Percentiles rank a stretch among this genome's conserved stretches.
Evolutionary conservation across 2,888 invertebrate species (phyloP).

Genomic region (Eilema depressum): DNA sequence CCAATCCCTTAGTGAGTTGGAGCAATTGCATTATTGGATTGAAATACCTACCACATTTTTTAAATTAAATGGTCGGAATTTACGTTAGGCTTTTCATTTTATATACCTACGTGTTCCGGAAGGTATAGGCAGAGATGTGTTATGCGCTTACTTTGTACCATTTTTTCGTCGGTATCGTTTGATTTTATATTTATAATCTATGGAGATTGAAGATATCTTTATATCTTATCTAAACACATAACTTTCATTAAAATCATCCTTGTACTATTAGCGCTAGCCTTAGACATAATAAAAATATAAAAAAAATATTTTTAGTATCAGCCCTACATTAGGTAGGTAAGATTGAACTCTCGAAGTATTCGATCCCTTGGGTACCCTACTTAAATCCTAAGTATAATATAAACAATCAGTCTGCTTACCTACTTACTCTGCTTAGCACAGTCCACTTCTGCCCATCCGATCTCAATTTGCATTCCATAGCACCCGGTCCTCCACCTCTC

Average conservation of each 20-base stretch:
- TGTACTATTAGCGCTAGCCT: neutral
- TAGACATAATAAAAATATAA: no score
- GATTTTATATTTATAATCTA: neutral
- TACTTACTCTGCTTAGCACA: no score
- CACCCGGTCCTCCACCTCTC: no score
- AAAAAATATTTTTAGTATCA: no score
- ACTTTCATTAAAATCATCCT: neutral
- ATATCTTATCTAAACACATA: neutral
- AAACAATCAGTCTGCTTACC: no score
- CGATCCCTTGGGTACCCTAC: no score
- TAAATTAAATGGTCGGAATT: slow-evolving; percentile 18
- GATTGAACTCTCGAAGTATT: no score
- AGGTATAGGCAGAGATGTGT: neutral
- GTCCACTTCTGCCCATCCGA: no score
- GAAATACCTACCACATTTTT: slow-evolving; percentile 41
- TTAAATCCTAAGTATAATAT: no score
- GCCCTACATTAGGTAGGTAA: no score
- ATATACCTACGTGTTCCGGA: slow-evolving; percentile 9
- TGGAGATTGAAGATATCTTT: neutral
- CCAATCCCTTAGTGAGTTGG: slow-evolving; percentile 40
- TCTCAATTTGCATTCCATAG: no score
- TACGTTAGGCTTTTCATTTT: neutral
- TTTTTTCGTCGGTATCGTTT: neutral
- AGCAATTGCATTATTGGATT: slow-evolving; percentile 46
- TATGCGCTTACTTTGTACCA: neutral